Percentiles rank a stretch among this genome's conserved stretches.
Evolutionary conservation across 2,888 invertebrate species (phyloP).

Genomic region (Tinea semifulvella): DNA sequence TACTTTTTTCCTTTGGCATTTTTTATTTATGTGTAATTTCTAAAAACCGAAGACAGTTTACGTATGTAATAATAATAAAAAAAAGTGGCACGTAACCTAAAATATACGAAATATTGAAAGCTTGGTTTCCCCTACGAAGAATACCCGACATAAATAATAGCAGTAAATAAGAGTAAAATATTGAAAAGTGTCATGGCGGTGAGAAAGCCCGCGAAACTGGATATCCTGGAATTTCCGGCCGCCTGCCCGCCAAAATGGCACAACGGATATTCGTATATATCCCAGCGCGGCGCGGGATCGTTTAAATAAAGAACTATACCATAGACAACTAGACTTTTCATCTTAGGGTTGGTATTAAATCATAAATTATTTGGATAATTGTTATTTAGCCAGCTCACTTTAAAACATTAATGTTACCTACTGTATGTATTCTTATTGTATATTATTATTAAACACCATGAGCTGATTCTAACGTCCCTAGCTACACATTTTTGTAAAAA

Average conservation of each 20-base stretch:
- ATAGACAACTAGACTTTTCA: conserved; percentile 2
- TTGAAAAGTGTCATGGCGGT: conserved; percentile 62
- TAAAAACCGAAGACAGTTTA: too few species aligned
- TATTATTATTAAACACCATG: too few species aligned
- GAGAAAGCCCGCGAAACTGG: conserved; percentile 59
- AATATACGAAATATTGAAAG: conserved; percentile 36
- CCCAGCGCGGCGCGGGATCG: not conserved
- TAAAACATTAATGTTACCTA: too few species aligned
- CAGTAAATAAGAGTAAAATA: conserved; percentile 66
- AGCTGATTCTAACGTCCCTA: too few species aligned
- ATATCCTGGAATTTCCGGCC: conserved; percentile 62
- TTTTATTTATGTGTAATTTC: too few species aligned
- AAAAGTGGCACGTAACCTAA: conserved; percentile 22
- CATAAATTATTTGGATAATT: too few species aligned
- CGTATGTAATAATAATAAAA: conserved; percentile 26
- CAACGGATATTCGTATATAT: conserved; percentile 43
- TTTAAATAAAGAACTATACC: not conserved
- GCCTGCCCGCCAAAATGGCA: conserved; percentile 57
- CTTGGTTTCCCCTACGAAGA: conserved; percentile 43
- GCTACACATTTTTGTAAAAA: too few species aligned
- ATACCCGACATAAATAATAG: conserved; percentile 59
- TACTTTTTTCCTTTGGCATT: too few species aligned
- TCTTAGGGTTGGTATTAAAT: too few species aligned
- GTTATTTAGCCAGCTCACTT: too few species aligned
- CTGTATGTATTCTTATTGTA: too few species aligned